Conservation (phyloP, 2,888 invertebrate genomes). For the Phaedon cochleariae region DNA sequence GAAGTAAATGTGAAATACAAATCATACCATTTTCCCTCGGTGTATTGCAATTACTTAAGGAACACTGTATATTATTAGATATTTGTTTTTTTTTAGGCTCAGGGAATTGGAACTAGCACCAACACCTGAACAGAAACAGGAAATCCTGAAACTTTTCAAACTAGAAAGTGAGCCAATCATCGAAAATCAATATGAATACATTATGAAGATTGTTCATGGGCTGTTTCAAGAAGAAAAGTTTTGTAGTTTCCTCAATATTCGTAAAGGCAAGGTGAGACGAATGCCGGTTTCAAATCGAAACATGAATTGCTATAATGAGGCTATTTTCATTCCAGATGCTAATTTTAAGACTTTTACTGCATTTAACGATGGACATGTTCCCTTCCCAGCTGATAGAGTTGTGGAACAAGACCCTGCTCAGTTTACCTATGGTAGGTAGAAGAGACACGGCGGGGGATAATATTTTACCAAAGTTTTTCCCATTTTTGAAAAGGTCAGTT, state of each 20-base stretch:
- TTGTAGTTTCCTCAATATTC: conserved; percentile 76
- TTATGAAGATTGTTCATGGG: conserved; percentile 72
- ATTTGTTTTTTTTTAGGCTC: conserved; percentile 46
- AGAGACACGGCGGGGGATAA: conserved; percentile 66
- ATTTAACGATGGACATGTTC: conserved; percentile 64
- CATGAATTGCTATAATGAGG: no score
- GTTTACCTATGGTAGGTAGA: conserved; percentile 67
- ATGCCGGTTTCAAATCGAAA: not conserved
- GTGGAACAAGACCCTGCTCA: conserved; percentile 70
- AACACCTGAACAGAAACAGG: conserved; percentile 67
- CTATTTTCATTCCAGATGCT: conserved; percentile 74
- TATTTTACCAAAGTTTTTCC: conserved; percentile 66
- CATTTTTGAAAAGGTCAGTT: conserved; percentile 68
- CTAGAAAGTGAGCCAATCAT: conserved; percentile 63
- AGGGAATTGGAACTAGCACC: conserved; percentile 67
- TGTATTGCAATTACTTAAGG: no score
- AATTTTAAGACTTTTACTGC: conserved; percentile 72
- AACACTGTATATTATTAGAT: no score
- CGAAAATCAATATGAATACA: conserved; percentile 67
- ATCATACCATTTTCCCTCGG: no score
- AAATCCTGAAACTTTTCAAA: conserved; percentile 64
- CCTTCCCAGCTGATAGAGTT: conserved; percentile 64
- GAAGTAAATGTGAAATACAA: no score
- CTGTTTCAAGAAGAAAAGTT: conserved; percentile 76
- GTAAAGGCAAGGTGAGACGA: conserved; percentile 79